Base-by-base conservation (phyloP, 2,888 invertebrate species). In the Latrodectus hesperus region DNA sequence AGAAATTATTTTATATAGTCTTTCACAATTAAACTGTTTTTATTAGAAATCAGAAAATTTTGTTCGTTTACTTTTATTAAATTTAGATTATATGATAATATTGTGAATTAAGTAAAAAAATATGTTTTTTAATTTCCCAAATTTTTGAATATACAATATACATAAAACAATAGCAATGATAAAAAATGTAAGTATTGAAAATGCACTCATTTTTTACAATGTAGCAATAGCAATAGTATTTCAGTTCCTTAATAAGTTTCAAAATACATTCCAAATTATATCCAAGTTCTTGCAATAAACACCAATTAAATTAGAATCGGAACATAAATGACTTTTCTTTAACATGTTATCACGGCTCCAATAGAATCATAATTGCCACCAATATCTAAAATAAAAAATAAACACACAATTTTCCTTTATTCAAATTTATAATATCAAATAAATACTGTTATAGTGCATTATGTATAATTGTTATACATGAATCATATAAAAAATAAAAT, bases 141-240 rank as follows among this genome's bases (percentile, higher is more conserved):
- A 38, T 38, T 38, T 38, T 38, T 3, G 2, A 38, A 38, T 6
- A 38, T 38, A 4, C 6, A 38, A n/a, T n/a, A n/a, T n/a, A n/a
- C n/a, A n/a, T n/a, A n/a, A n/a, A n/a, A n/a, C n/a, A n/a, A 38
- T 38, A 38, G 2, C 6, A 38, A 3, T 38, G 6, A 38, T 38
- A 38, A 38, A 38, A 38, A 38, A 3, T 6, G 0, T 38, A 38
- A 38, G 38, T 38, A 38, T 38, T 38, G 12, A 26, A 73, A 81
- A 53, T 68, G 74, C 74, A 81, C 38, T 67, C 38, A 74, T 67
- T 74, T 74, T 72, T 74, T 17, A 6, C 26, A 84, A 84, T 77
- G 86, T 87, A 87, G 81, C 86, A 81, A 87, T 87, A 81, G 81
- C 86, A 87, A 11, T 87, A 81, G 81, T 55, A 72, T 64, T 17